Percentiles rank a stretch among this genome's conserved stretches.
Evolutionary conservation across 1,140 invertebrate genomes (phyloP).

Genomic region (Aphis craccivora): DNA sequence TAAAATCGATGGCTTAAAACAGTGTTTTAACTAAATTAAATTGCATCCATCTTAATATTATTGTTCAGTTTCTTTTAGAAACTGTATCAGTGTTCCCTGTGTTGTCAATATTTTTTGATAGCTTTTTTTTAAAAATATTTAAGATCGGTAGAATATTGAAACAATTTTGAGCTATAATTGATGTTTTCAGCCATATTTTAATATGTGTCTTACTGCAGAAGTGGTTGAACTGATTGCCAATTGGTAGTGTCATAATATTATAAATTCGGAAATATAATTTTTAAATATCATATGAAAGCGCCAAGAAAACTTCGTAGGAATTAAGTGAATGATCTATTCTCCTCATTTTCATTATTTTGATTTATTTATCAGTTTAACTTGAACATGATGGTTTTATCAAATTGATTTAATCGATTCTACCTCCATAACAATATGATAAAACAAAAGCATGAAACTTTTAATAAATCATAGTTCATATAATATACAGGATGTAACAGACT

Average conservation of each 20-base stretch:
- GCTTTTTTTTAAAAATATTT: not conserved
- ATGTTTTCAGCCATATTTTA: not conserved
- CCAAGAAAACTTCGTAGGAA: no score
- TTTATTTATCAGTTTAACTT: no score
- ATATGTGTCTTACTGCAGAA: not conserved
- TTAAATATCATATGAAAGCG: no score
- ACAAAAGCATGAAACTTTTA: no score
- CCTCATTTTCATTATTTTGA: no score
- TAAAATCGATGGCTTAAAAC: not conserved
- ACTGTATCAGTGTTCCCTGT: not conserved
- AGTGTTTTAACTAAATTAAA: conserved; percentile 26
- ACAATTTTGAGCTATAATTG: not conserved
- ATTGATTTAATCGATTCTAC: no score
- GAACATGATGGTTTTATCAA: no score
- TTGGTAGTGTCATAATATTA: not conserved
- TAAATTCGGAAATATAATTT: not conserved
- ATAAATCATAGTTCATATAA: no score
- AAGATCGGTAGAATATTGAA: not conserved
- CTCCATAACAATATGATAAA: no score
- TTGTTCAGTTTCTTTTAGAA: not conserved
- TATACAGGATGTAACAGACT: no score
- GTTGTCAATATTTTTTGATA: not conserved
- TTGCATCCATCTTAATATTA: conserved; percentile 24
- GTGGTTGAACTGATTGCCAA: not conserved
- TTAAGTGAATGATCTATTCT: no score